These are phyloP conservation scores for Drosophila buzzatii DNA, from an alignment of 2,888 invertebrate genomes.

Conservation along the genomic window DNA sequence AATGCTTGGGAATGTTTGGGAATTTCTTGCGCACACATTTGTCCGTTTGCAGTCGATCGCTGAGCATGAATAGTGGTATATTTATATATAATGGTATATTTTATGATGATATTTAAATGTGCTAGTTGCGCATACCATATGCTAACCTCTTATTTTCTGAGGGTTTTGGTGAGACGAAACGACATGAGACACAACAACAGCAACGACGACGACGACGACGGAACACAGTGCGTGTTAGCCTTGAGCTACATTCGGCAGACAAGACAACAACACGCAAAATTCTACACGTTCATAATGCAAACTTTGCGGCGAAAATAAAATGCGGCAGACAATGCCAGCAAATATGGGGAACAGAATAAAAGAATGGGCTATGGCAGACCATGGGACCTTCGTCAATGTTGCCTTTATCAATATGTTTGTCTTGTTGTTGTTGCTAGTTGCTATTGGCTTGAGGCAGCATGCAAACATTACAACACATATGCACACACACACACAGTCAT, in stretches of 20 bases:
- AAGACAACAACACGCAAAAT: conserved; percentile 43
- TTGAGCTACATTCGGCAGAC: conserved; percentile 65
- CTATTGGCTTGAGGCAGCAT: conserved; percentile 45
- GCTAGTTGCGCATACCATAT: conserved; percentile 30
- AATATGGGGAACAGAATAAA: conserved; percentile 3
- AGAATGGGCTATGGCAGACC: conserved; percentile 4
- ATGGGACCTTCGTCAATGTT: conserved; percentile 71
- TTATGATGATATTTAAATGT: neutral
- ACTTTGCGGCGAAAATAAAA: conserved; percentile 51
- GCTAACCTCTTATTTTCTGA: conserved; percentile 1
- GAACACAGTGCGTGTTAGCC: conserved; percentile 65
- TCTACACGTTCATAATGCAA: conserved; percentile 63
- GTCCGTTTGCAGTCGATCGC: neutral
- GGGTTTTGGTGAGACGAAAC: conserved; percentile 9
- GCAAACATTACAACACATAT: conserved; percentile 35
- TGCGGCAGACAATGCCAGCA: conserved; percentile 38
- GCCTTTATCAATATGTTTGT: conserved; percentile 57
- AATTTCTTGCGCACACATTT: neutral
- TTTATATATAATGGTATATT: conserved; percentile 5
- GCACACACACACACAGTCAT: conserved; percentile 26
- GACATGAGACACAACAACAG: conserved; percentile 19
- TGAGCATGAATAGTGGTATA: neutral
- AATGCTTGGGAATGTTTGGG: neutral
- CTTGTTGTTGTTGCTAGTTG: conserved; percentile 35
- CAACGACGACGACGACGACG: conserved; percentile 12